phyloP scores from a whole-genome alignment of 2,797 vertebrate species.

The Anableps anableps region DNA sequence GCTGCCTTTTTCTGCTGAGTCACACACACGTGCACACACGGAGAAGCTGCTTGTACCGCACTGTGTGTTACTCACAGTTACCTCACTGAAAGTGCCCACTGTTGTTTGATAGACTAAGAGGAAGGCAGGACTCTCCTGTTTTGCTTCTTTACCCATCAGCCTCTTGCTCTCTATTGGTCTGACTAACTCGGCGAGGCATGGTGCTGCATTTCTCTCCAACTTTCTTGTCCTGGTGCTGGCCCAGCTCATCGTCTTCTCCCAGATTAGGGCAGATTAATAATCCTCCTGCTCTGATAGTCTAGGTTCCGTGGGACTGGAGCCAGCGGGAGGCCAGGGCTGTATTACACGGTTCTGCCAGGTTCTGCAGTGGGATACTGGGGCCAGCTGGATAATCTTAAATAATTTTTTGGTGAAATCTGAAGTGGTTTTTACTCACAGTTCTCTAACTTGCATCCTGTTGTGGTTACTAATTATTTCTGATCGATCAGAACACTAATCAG shows the following conservation, averaged over 20 bases:
- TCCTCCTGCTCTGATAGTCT: slow-evolving; percentile 61
- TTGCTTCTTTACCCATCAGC: slow-evolving; percentile 4
- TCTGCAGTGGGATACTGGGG: slow-evolving; percentile 35
- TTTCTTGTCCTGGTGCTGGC: slow-evolving; percentile 56
- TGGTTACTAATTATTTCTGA: slow-evolving; percentile 34
- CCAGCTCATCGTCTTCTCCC: slow-evolving; percentile 56
- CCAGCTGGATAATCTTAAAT: slow-evolving; percentile 36
- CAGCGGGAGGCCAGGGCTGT: slow-evolving; percentile 38
- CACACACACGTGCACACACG: slow-evolving; percentile 19
- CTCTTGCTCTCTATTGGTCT: not conserved
- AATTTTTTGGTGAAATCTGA: slow-evolving; percentile 27
- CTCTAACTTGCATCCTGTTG: slow-evolving; percentile 26
- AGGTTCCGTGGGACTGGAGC: slow-evolving; percentile 42
- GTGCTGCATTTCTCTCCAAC: slow-evolving; percentile 21
- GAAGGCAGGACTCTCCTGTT: not conserved
- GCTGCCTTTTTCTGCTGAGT: slow-evolving; percentile 60
- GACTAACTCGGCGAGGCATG: slow-evolving; percentile 15
- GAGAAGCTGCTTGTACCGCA: slow-evolving; percentile 34
- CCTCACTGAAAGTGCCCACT: slow-evolving; percentile 8
- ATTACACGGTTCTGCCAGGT: slow-evolving; percentile 30
- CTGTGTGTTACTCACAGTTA: slow-evolving; percentile 33
- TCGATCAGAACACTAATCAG: slow-evolving; percentile 50
- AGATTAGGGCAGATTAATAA: slow-evolving; percentile 78
- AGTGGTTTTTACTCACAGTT: slow-evolving; percentile 35
- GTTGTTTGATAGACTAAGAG: slow-evolving; percentile 24